Evolutionary conservation across 2,888 invertebrate species (phyloP).

Genomic region (Polyploca ridens): DNA sequence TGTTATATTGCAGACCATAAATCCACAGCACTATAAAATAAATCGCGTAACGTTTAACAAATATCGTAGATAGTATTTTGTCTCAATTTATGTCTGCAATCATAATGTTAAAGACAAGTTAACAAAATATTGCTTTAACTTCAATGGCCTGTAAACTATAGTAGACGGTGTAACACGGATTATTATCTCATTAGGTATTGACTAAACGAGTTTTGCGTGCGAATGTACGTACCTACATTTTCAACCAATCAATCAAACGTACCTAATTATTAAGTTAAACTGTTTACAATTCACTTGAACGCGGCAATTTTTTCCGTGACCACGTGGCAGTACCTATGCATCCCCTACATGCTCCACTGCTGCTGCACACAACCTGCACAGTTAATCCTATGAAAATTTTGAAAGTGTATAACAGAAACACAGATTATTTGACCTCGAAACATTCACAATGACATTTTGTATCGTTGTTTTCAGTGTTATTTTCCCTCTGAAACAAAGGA

Average conservation of each 20-base stretch:
- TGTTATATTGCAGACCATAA: slow-evolving; percentile 47
- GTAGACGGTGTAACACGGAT: not conserved
- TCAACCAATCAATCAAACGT: slow-evolving; percentile 24
- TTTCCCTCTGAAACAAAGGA: slow-evolving; percentile 59
- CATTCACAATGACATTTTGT: slow-evolving; percentile 48
- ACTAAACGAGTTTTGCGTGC: not conserved
- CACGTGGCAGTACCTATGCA: slow-evolving; percentile 19
- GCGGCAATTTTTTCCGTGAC: slow-evolving; percentile 24
- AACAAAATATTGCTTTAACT: not conserved
- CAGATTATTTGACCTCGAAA: slow-evolving; percentile 57
- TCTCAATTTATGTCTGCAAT: not conserved
- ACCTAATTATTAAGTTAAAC: slow-evolving; percentile 31
- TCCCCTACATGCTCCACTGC: not conserved
- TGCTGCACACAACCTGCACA: slow-evolving; percentile 19
- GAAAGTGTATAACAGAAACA: slow-evolving; percentile 39
- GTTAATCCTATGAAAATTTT: slow-evolving; percentile 29
- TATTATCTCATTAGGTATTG: not conserved
- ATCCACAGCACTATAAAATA: slow-evolving; percentile 46
- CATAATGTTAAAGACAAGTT: not conserved
- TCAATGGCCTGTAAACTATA: not conserved
- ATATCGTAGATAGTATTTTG: not conserved
- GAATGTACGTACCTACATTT: slow-evolving; percentile 15
- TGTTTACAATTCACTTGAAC: slow-evolving; percentile 28
- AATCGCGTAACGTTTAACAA: slow-evolving; percentile 29
- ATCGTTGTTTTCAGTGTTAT: slow-evolving; percentile 54